Percentiles rank a stretch among this genome's conserved stretches.
Evolutionary conservation across 35 echinoderm and acorn worm genomes (phyloP).

Genomic region (Ophioderma brevispina): DNA sequence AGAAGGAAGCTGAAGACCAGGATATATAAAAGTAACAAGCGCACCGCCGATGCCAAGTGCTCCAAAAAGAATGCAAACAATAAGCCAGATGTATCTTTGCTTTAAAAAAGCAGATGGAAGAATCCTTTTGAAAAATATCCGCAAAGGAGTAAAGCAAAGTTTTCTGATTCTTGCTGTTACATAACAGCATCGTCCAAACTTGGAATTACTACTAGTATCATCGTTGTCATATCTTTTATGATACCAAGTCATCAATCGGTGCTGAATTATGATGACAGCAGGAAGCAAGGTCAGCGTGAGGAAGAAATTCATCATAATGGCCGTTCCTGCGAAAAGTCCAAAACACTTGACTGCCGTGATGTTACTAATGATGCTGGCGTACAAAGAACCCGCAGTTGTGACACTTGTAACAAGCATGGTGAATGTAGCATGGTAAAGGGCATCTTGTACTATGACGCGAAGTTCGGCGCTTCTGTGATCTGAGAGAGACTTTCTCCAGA

Average conservation of each 20-base stretch:
- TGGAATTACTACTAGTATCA: no score
- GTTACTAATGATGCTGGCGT: slow-evolving; percentile 61
- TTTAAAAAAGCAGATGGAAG: slow-evolving; percentile 66
- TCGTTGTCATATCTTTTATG: no score
- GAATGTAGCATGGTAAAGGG: slow-evolving; percentile 60
- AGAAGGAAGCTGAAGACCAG: slow-evolving; percentile 57
- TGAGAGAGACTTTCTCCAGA: slow-evolving; percentile 49
- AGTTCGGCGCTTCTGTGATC: not conserved
- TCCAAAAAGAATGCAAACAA: slow-evolving; percentile 42
- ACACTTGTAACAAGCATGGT: slow-evolving; percentile 95
- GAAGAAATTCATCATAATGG: slow-evolving; percentile 80
- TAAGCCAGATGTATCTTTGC: slow-evolving; percentile 63
- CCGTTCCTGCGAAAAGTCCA: slow-evolving; percentile 74
- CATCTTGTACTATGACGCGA: slow-evolving; percentile 26
- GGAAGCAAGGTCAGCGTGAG: slow-evolving; percentile 88
- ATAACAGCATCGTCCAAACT: no score
- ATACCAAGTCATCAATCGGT: slow-evolving; percentile 31
- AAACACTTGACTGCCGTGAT: slow-evolving; percentile 86
- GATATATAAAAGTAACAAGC: slow-evolving; percentile 45
- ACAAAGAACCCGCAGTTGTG: slow-evolving; percentile 82
- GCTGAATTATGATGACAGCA: slow-evolving; percentile 71
- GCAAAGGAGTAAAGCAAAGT: not conserved
- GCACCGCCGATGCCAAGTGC: slow-evolving; percentile 58
- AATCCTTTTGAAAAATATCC: slow-evolving; percentile 42
- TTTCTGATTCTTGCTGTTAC: no score